Base-by-base conservation (phyloP, 1,140 invertebrate genomes). In the Chironomus striatipennis region DNA sequence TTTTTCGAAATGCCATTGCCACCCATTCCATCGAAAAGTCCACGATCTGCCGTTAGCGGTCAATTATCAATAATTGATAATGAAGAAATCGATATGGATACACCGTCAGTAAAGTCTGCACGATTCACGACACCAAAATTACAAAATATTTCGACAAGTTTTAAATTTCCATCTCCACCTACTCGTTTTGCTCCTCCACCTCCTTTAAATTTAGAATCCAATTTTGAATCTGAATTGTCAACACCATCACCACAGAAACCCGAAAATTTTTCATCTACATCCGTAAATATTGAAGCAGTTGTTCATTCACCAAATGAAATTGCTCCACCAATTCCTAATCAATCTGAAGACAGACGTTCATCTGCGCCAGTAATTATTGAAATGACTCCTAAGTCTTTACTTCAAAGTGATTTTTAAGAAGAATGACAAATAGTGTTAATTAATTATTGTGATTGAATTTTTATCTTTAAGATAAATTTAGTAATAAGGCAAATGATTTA, bases 1-100 rank as follows among this genome's bases (percentile, higher is more conserved):
- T 70, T 70, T 9, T 70, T 70, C 18, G 65, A 70, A 70, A 20
- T 20, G 65, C 65, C 65, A 18, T 70, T 70, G 65, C 65, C 65
- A 1, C 65, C 65, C 1, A 20, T 70, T 20, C 65, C 65, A n/a
- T 57, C 12, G 2, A 70, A 7, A 5, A 20, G 15, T 20, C 65
- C 65, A 7, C 9, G 9, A 57, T 57, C 47, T 12, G n/a, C 47
- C n/a, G 20, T 8, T 9, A 70, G 65, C 18, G 65, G 17, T 2
- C 17, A 70, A 70, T 10, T 17, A 20, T 70, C 65, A 70, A 70
- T 70, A 9, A 70, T 70, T 10, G 65, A 70, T 21, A 70, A 70
- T 20, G 65, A 70, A 20, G 17, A 4, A 20, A 70, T 21, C 1
- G 6, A 18, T 12, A 10, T 12, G n/a, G 10, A 57, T 18, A 70